Conservation (phyloP, 2,888 invertebrate genomes). For the Pegoplata infirma region DNA sequence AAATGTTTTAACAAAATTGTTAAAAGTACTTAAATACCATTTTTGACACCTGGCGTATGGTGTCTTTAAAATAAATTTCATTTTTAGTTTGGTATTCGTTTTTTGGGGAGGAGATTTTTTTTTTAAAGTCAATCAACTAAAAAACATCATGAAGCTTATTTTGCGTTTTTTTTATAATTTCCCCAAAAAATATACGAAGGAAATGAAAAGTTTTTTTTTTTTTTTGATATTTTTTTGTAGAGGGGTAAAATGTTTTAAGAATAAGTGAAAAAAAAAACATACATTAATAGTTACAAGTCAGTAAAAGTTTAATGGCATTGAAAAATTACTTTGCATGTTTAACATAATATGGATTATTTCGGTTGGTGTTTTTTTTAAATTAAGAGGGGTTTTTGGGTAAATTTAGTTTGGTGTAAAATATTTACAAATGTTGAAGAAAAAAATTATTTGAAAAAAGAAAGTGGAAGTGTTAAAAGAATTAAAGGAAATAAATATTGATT, state of each 20-base stretch:
- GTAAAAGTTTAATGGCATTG: slow-evolving; percentile 59
- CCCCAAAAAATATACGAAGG: not conserved
- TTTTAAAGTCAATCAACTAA: slow-evolving; percentile 21
- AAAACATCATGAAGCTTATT: slow-evolving; percentile 27
- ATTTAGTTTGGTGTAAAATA: too few relatives aligned
- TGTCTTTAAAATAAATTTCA: slow-evolving; percentile 12
- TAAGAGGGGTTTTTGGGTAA: not conserved
- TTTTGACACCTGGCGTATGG: slow-evolving; percentile 51
- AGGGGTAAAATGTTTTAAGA: too few relatives aligned
- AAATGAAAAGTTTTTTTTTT: slow-evolving; percentile 31
- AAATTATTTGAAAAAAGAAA: too few relatives aligned
- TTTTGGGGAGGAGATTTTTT: not conserved
- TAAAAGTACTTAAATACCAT: slow-evolving; percentile 33
- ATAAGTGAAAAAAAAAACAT: too few relatives aligned
- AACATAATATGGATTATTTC: slow-evolving; percentile 28
- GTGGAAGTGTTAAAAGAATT: too few relatives aligned
- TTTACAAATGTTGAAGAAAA: too few relatives aligned
- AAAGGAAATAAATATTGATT: too few relatives aligned
- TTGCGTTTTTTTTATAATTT: not conserved
- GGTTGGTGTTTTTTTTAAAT: too few relatives aligned
- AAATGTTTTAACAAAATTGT: slow-evolving; percentile 36
- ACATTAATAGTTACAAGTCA: slow-evolving; percentile 37
- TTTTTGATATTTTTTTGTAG: not conserved
- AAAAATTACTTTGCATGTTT: slow-evolving; percentile 61
- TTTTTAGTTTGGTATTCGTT: slow-evolving; percentile 9